Evolutionary conservation across 2,113 vertebrate species (phyloP).

Genomic region (Mastomys coucha): DNA sequence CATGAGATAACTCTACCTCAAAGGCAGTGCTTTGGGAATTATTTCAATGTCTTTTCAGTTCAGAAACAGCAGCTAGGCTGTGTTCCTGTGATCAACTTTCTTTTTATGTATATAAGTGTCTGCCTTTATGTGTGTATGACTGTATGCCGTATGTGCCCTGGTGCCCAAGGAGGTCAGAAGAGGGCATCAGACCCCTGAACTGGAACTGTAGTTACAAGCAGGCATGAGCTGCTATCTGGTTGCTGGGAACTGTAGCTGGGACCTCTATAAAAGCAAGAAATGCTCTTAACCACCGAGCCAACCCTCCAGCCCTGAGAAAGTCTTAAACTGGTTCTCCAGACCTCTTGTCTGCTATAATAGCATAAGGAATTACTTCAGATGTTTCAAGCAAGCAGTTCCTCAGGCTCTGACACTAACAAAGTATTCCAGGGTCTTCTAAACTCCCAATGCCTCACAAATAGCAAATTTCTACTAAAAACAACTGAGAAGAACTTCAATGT

Average conservation of each 20-base stretch:
- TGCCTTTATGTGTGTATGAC: background rate
- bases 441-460: constrained; percentile 13
- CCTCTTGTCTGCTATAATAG: background rate
- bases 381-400: background rate
- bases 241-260: background rate
- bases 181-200: background rate
- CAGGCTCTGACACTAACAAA: background rate
- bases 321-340: constrained; percentile 4
- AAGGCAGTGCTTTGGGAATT: background rate
- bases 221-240: background rate
- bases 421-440: background rate
- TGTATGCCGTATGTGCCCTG: no score
- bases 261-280: background rate
- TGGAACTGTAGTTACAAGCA: background rate
- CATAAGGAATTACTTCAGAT: background rate
- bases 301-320: background rate
- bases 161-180: background rate
- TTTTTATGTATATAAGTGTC: background rate
- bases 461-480: constrained; percentile 38
- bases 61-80: background rate
- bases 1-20: background rate
- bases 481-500: constrained; percentile 39
- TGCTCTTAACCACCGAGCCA: background rate
- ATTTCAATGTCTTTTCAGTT: background rate
- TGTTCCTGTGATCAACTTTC: background rate